Evolutionary conservation across 2,888 invertebrate genomes (phyloP).

Genomic region (Spodoptera exigua): DNA sequence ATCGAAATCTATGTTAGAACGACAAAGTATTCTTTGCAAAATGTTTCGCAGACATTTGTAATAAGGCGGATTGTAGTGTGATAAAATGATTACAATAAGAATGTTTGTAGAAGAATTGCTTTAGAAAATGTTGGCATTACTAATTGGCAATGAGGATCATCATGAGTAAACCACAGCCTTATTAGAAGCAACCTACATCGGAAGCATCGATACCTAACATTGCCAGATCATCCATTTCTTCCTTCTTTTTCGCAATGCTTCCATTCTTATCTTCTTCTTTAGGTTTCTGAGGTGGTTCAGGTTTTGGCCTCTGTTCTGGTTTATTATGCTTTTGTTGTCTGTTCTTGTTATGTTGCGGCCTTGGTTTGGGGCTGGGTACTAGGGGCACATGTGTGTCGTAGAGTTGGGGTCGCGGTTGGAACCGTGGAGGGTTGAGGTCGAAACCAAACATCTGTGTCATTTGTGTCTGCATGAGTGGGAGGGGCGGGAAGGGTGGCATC

Average conservation of each 20-base stretch:
- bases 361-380: constrained; percentile 64
- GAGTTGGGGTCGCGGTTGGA: constrained; percentile 74
- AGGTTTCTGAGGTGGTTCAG: constrained; percentile 8
- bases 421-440: constrained; percentile 74
- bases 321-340: constrained; percentile 37
- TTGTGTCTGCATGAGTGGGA: constrained; percentile 66
- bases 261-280: constrained; percentile 56
- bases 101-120: not conserved
- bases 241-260: constrained; percentile 75
- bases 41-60: not conserved
- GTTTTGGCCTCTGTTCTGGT: constrained; percentile 23
- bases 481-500: constrained; percentile 66
- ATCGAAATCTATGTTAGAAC: too few species aligned
- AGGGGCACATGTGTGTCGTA: constrained; percentile 82
- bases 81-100: not conserved
- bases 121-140: constrained; percentile 12
- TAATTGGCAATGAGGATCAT: not conserved
- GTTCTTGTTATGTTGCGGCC: constrained; percentile 49
- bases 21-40: too few species aligned
- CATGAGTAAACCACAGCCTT: too few species aligned
- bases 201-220: constrained; percentile 96
- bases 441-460: constrained; percentile 80
- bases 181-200: constrained; percentile 88
- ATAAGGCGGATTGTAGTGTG: not conserved
- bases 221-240: constrained; percentile 92